phyloP scores from a whole-genome alignment of 1,140 invertebrate genomes.

The Calliphora vicina region DNA sequence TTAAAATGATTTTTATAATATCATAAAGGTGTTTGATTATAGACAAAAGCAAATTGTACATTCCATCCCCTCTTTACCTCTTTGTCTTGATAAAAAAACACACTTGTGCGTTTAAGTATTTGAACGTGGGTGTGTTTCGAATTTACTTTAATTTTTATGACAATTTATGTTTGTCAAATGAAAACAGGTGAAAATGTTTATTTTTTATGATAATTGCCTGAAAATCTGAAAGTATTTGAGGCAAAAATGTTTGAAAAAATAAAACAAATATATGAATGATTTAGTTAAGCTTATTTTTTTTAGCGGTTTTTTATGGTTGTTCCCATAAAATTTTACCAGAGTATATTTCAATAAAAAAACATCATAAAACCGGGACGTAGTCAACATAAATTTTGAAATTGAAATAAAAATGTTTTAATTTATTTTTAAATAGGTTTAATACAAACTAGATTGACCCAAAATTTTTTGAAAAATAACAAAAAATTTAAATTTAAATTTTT shows the following conservation, averaged over 20 bases:
- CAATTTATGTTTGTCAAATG: slow-evolving; percentile 24
- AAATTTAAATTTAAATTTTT: no score
- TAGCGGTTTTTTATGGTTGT: neutral
- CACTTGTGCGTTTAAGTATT: neutral
- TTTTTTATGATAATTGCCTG: slow-evolving; percentile 31
- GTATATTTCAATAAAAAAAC: no score
- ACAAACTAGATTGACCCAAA: no score
- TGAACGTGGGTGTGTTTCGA: neutral
- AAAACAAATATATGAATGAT: no score
- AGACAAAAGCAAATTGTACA: no score
- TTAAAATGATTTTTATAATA: slow-evolving; percentile 19
- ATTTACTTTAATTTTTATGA: slow-evolving; percentile 23
- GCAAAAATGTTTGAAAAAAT: no score
- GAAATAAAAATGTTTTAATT: neutral
- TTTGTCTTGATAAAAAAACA: no score
- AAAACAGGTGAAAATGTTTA: slow-evolving; percentile 31
- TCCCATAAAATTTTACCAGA: no score
- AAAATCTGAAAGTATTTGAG: neutral
- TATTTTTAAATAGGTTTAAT: no score
- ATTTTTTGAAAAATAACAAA: no score
- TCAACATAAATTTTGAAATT: neutral
- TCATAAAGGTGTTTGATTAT: slow-evolving; percentile 20
- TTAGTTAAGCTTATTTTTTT: neutral
- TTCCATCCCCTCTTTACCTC: no score
- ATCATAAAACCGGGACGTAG: neutral